These are phyloP conservation scores for Balanococcus diminutus DNA, from an alignment of 2,888 invertebrate genomes.

Conservation along the genomic window DNA sequence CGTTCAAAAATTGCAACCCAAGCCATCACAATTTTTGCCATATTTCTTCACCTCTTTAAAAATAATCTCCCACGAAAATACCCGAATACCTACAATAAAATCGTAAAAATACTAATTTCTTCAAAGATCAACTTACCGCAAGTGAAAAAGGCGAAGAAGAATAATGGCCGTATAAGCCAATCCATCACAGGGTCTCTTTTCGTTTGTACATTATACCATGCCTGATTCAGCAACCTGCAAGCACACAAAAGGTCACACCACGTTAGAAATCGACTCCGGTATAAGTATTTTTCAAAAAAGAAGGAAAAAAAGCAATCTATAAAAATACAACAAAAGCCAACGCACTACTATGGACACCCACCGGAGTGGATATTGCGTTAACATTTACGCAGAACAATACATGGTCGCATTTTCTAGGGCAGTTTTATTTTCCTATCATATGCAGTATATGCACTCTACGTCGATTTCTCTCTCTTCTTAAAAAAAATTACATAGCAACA, in stretches of 20 bases:
- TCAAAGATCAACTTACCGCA: background rate
- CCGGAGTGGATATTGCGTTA: background rate
- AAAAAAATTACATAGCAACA: background rate
- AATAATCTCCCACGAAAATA: too few species aligned
- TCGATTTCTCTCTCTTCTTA: too few species aligned
- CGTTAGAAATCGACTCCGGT: background rate
- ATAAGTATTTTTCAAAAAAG: background rate
- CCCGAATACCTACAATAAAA: too few species aligned
- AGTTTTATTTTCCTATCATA: background rate
- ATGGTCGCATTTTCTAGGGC: background rate
- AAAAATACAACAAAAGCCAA: background rate
- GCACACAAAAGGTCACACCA: background rate
- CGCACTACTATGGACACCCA: background rate
- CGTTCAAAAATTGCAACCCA: too few species aligned
- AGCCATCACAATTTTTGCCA: too few species aligned
- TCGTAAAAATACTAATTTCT: background rate
- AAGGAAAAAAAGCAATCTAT: background rate
- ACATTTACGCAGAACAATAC: background rate
- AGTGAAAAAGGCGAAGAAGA: constrained; percentile 24
- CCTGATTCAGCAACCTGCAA: constrained; percentile 20
- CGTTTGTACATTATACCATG: constrained; percentile 42
- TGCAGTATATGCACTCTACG: too few species aligned
- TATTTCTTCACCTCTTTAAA: too few species aligned
- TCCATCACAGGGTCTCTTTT: constrained; percentile 50
- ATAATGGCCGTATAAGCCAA: constrained; percentile 47